Evolutionary conservation across 2,113 vertebrate genomes (phyloP), one percentile per base, ranked within the genome.

Genomic region (Osmerus eperlanus): DNA sequence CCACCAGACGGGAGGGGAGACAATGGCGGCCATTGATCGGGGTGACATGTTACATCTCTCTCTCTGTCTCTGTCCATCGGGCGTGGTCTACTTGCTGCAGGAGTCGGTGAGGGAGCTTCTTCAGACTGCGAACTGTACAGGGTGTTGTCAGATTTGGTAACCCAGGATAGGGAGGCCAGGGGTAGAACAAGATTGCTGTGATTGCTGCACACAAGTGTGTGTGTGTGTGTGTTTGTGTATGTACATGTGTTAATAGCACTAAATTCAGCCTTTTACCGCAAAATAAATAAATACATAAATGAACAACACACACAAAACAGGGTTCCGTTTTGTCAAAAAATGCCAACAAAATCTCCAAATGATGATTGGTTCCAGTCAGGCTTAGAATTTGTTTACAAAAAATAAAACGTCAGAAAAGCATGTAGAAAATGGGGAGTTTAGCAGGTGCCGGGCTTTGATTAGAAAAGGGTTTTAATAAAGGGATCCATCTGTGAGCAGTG

Each of bases 11-110:
- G 80, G 82, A 77, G 55, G 59, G 75, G 83, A 88, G 86, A 91
- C 89, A 87, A 90, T 89, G 87, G 87, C 87, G 63, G 71, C 84
- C 90, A 92, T 92, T 92, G 91, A 93, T 91, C 79, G 86, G 53
- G 65, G 83, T 87, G 88, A 89, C 91, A 91, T 90, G 90, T 88
- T 88, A 91, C 91, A 90, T 91, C 90, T 91, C 82, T 83, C 79
- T 92, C 83, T 78, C 78, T 72, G 14, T 47, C 58, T 67, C 64
- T 59, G 77, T 84, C 83, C 53, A 54, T 72, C 63, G 88, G 89
- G 89, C 59, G 89, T 90, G 87, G 89, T 79, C 83, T 13, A 58
- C 81, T n/a, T 67, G 52, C 77, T 71, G 78, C 73, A 19, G 36
- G 56, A 74, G 71, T 81, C 32, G 2, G 65, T 74, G 72, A 25